Percentiles rank a stretch among this genome's conserved stretches.
Conservation (phyloP, 1,140 invertebrate genomes). For the Euura lappo region DNA sequence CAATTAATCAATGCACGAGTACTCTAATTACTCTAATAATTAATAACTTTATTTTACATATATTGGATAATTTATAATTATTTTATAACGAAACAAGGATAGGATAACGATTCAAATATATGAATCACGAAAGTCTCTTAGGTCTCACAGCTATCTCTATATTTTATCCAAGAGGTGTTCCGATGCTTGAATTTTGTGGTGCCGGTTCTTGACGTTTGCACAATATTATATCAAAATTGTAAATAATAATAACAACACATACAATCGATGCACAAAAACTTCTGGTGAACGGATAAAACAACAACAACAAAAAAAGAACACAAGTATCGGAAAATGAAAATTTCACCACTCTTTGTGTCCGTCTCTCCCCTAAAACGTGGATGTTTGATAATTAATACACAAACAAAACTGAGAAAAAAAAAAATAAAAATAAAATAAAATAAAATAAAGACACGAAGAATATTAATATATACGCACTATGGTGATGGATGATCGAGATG, state of each 20-base stretch:
- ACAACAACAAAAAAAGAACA: slow-evolving; percentile 2
- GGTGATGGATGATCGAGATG: slow-evolving; percentile 41
- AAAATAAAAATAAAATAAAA: background rate
- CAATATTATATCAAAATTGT: slow-evolving; percentile 14
- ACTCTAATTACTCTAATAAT: too few species aligned
- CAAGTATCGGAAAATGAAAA: background rate
- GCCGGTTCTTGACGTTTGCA: slow-evolving; percentile 11
- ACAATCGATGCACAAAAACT: slow-evolving; percentile 11
- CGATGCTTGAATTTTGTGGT: slow-evolving; percentile 26
- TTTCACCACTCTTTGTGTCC: slow-evolving; percentile 18
- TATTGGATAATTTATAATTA: too few species aligned
- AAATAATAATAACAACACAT: slow-evolving; percentile 13
- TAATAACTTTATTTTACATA: too few species aligned
- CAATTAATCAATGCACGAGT: too few species aligned
- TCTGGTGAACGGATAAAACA: slow-evolving; percentile 31
- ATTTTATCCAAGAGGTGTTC: slow-evolving; percentile 47
- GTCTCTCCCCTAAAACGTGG: slow-evolving; percentile 34
- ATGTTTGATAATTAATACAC: too few species aligned
- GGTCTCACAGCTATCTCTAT: slow-evolving; percentile 12
- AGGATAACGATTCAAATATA: background rate
- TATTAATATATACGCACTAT: slow-evolving; percentile 25
- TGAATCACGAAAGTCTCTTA: slow-evolving; percentile 12
- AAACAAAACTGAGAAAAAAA: too few species aligned
- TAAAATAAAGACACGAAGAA: slow-evolving; percentile 11
- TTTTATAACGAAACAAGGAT: too few species aligned